Evolutionary conservation across 1,140 invertebrate species (phyloP).

Genomic region (Akabosia matsudoensis): DNA sequence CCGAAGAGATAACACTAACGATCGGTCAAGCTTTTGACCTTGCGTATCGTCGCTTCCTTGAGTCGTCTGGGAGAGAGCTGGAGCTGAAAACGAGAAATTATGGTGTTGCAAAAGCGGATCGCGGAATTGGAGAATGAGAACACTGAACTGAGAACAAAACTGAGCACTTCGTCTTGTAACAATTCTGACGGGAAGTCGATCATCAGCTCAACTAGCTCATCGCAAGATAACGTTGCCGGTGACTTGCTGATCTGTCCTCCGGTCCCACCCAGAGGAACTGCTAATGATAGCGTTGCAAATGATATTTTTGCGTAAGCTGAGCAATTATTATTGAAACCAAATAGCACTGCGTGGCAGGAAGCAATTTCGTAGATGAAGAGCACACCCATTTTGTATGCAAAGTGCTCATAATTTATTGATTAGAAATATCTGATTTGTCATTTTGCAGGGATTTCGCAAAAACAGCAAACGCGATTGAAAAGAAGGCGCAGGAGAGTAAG

Average conservation of each 20-base stretch:
- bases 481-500: constrained; percentile 63
- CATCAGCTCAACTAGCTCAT: constrained; percentile 46
- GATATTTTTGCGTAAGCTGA: background rate
- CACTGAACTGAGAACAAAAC: constrained; percentile 62
- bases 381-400: background rate
- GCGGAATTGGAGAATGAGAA: constrained; percentile 70
- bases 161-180: constrained; percentile 49
- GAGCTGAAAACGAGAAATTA: constrained; percentile 67
- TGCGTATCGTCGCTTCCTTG: constrained; percentile 79
- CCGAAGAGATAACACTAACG: constrained; percentile 93
- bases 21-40: constrained; percentile 96
- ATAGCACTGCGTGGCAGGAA: no score
- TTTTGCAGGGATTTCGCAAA: constrained; percentile 43
- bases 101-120: constrained; percentile 70
- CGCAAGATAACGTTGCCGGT: constrained; percentile 40
- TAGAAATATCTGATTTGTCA: background rate
- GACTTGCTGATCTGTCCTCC: constrained; percentile 24
- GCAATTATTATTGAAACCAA: no score
- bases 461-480: constrained; percentile 46
- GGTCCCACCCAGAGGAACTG: constrained; percentile 1
- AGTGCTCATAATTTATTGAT: no score
- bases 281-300: constrained; percentile 1
- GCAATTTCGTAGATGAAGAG: background rate
- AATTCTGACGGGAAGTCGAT: constrained; percentile 54
- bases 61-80: constrained; percentile 70